Base-by-base conservation (phyloP, 2,113 vertebrate species). In the Dinomys branickii region DNA sequence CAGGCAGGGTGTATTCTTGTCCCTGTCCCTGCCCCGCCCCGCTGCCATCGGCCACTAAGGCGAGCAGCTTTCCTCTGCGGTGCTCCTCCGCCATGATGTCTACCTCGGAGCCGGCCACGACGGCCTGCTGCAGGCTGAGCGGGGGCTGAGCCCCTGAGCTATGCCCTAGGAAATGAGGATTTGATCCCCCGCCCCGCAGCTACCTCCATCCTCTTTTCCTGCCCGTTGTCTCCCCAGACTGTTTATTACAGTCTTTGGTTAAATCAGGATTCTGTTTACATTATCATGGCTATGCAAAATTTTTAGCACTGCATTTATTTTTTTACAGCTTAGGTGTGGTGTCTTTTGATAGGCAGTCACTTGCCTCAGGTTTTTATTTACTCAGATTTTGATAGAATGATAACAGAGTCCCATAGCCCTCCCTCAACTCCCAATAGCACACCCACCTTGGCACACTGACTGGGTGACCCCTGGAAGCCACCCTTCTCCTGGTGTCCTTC, bases 181-280 rank as follows among this genome's bases (percentile, higher is more conserved):
- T 59, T 61, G 19, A 54, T 95, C 88, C 63, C 61, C 75, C 69
- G 67, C 26, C 59, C 56, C 33, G 38, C 12, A 11, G 30, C 26
- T 50, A 44, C 26, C 58, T 75, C 59, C 41, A 58, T 86, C 22
- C 65, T 77, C 50, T 85, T 65, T 33, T 35, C 65, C 75, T 83
- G n/a, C n/a, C 41, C 1, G 16, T 14, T n/a, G 35, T 28, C 24
- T 90, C n/a, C 59, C 30, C 56, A 93, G 61, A 14, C 26, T 77
- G 58, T 78, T 63, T 83, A 17, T 44, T 77, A 85, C n/a, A n/a
- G 41, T 78, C 54, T 91, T 84, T 35, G 19, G 47, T 78, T 82
- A 73, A 97, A 87, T 88, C 63, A 56, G 1, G 91, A 47, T 75
- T 81, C 47, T 85, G 58, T 85, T 94, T 77, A 75, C 14, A 54